phyloP scores from a whole-genome alignment of 2,888 invertebrate species.

The Lasius fuliginosus region DNA sequence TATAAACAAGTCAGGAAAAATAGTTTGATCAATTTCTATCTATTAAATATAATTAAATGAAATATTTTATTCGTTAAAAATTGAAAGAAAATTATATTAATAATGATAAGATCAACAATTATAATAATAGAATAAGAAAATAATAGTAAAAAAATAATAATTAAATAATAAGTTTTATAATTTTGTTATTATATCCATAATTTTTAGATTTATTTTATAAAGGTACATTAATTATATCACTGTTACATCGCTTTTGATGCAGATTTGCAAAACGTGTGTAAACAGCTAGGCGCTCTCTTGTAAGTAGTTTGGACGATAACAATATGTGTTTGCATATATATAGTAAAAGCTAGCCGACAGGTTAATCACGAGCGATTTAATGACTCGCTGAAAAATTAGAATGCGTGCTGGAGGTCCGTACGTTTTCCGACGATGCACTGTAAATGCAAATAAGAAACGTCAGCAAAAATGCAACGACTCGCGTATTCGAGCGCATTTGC shows the following conservation, averaged over 20 bases:
- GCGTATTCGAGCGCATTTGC: conserved; percentile 17
- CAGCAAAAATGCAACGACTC: conserved; percentile 27
- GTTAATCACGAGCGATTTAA: conserved; percentile 51
- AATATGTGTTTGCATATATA: neutral
- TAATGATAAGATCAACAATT: neutral
- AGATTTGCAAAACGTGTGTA: neutral
- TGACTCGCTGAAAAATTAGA: conserved; percentile 50
- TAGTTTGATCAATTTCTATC: neutral
- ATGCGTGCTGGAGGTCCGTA: neutral
- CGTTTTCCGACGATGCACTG: conserved; percentile 23
- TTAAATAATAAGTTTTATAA: neutral
- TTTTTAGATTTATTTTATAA: neutral
- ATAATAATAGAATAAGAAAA: neutral
- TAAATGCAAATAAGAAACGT: conserved; percentile 52
- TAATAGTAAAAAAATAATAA: neutral
- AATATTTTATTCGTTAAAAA: neutral
- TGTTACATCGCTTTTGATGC: neutral
- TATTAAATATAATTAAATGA: neutral
- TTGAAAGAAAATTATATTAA: neutral
- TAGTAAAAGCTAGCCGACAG: conserved; percentile 19
- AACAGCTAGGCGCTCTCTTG: neutral
- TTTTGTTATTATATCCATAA: neutral
- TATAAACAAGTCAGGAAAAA: neutral
- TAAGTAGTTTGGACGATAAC: neutral
- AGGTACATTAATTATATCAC: neutral